A percentile compares a stretch with the other conserved stretches of the same genome.
phyloP scores from a whole-genome alignment of 1,140 invertebrate species.

The Acromyrmex echinatior region DNA sequence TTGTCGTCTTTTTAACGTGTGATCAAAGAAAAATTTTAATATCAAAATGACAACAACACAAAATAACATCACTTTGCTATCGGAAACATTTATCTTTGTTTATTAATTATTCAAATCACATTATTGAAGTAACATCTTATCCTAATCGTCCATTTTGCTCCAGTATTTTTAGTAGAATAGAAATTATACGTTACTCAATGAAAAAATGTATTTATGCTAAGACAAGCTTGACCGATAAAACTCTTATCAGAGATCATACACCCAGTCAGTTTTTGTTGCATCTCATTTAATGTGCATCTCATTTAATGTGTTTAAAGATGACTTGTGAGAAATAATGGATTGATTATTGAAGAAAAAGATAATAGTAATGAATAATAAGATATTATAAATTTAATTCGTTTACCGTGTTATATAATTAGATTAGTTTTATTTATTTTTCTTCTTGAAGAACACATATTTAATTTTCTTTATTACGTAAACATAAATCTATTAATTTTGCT shows the following conservation, averaged over 20 bases:
- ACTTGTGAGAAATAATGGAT: background rate
- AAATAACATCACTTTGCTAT: too few relatives aligned
- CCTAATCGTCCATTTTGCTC: background rate
- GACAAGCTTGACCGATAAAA: background rate
- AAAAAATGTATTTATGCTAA: background rate
- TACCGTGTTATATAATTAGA: background rate
- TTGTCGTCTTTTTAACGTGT: too few relatives aligned
- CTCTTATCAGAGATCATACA: background rate
- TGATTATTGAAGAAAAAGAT: background rate
- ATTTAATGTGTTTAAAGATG: background rate
- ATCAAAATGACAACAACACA: too few relatives aligned
- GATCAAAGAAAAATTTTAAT: too few relatives aligned
- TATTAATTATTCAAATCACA: background rate
- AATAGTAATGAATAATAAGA: background rate
- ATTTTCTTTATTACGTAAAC: background rate
- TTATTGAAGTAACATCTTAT: background rate
- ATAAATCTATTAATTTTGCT: background rate
- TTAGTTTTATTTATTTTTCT: background rate
- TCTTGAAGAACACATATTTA: background rate
- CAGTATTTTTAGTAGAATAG: background rate
- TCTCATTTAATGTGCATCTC: too few relatives aligned
- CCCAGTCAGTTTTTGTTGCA: background rate
- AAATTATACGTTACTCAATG: background rate
- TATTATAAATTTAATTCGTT: background rate
- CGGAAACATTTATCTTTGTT: background rate